A percentile compares a stretch with the other conserved stretches of the same genome.
Evolutionary conservation across 2,888 invertebrate genomes (phyloP).

Genomic region (Trypoxylon attenuatum): DNA sequence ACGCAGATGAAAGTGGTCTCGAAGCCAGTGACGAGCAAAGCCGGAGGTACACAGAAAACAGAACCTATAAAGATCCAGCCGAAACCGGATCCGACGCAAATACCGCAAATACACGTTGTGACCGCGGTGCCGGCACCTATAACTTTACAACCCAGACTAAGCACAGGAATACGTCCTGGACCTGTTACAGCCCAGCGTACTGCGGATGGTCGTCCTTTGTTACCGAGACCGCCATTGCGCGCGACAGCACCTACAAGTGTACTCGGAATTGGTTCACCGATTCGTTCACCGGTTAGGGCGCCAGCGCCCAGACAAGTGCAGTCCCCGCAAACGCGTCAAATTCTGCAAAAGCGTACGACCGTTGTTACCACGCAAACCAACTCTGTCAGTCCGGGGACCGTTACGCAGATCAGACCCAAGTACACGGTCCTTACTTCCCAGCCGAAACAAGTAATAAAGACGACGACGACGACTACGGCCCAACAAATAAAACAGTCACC

Average conservation of each 20-base stretch:
- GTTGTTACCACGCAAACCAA: conserved; percentile 40
- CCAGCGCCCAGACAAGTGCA: conserved; percentile 51
- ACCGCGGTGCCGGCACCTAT: conserved; percentile 66
- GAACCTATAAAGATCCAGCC: conserved; percentile 73
- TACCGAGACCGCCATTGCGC: conserved; percentile 65
- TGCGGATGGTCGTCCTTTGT: conserved; percentile 62
- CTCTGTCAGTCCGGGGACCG: conserved; percentile 52
- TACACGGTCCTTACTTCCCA: conserved; percentile 57
- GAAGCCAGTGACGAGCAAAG: conserved; percentile 57
- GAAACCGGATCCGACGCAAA: conserved; percentile 69
- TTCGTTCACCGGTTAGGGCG: conserved; percentile 66
- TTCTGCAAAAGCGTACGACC: conserved; percentile 55
- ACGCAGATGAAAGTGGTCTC: conserved; percentile 73
- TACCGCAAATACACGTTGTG: conserved; percentile 71
- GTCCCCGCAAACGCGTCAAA: conserved; percentile 51
- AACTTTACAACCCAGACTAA: conserved; percentile 63
- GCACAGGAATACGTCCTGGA: conserved; percentile 59
- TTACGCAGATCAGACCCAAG: conserved; percentile 63
- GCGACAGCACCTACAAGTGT: conserved; percentile 63
- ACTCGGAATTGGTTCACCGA: conserved; percentile 58
- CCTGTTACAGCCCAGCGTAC: conserved; percentile 55
- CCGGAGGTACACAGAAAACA: conserved; percentile 58
- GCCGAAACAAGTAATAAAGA: conserved; percentile 60
- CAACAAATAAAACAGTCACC: conserved; percentile 56
- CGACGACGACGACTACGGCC: conserved; percentile 49